Evolutionary conservation across 2,113 vertebrate species (phyloP).

Genomic region (Pogonocichla stellata): DNA sequence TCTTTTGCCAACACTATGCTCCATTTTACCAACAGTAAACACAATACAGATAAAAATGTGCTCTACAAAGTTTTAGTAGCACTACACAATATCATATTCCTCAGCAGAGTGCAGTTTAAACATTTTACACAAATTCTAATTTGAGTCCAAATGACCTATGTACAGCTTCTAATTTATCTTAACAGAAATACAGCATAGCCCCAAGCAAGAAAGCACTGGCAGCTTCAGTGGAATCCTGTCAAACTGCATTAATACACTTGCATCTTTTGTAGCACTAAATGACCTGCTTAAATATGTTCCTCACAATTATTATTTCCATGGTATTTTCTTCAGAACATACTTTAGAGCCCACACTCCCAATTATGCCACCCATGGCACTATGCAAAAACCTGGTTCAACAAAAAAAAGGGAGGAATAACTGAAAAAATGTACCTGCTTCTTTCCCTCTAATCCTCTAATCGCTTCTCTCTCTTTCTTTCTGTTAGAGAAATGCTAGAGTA

Average conservation of each 20-base stretch:
- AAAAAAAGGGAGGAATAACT: background rate
- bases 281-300: background rate
- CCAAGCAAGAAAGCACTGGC: background rate
- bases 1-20: background rate
- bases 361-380: background rate
- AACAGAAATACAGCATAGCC: background rate
- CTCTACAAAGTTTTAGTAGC: background rate
- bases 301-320: background rate
- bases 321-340: background rate
- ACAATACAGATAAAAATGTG: background rate
- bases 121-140: background rate
- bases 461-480: background rate
- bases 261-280: background rate
- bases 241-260: background rate
- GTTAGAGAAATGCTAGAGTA: background rate
- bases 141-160: background rate
- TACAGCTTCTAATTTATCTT: background rate
- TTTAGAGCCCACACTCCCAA: background rate
- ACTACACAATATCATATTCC: background rate
- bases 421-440: background rate
- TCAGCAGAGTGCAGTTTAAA: background rate
- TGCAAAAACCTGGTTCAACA: background rate
- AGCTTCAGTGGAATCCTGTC: background rate
- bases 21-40: background rate
- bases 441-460: background rate